A percentile compares a stretch with the other conserved stretches of the same genome.
Evolutionary conservation across 1,140 invertebrate genomes (phyloP).

Genomic region (Drosophila guanche): DNA sequence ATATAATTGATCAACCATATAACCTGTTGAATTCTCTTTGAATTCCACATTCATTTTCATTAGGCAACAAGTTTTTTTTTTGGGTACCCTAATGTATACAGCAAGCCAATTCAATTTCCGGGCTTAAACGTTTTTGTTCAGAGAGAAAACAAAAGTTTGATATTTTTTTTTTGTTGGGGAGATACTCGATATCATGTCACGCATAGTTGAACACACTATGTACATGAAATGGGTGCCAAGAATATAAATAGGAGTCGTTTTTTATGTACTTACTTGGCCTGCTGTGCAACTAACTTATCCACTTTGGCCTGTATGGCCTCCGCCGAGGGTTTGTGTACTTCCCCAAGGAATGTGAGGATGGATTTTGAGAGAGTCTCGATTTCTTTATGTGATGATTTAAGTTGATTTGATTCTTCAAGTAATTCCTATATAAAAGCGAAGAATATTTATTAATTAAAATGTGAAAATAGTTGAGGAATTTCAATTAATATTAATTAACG

Average conservation of each 20-base stretch:
- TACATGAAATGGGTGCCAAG: conserved; percentile 3
- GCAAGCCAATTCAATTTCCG: conserved; percentile 68
- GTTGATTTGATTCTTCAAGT: conserved; percentile 86
- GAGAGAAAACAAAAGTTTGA: conserved; percentile 20
- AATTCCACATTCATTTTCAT: conserved; percentile 58
- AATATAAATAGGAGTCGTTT: conserved; percentile 12
- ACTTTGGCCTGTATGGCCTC: conserved; percentile 85
- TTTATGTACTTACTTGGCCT: conserved; percentile 85
- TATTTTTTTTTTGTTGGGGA: conserved; percentile 22
- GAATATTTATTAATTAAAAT: conserved; percentile 7
- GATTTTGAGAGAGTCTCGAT: conserved; percentile 85
- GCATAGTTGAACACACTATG: conserved; percentile 48
- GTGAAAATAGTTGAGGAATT: background rate
- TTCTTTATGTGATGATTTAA: conserved; percentile 85
- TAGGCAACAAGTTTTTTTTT: conserved; percentile 46
- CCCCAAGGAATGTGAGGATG: conserved; percentile 85
- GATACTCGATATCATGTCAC: conserved; percentile 31
- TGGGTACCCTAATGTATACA: conserved; percentile 34
- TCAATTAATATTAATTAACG: conserved; percentile 3
- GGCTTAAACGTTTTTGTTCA: conserved; percentile 41
- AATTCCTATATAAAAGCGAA: conserved; percentile 85
- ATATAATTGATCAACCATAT: too few species aligned
- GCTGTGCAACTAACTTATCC: conserved; percentile 84
- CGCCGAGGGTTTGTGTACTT: conserved; percentile 85
- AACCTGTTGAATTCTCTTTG: conserved; percentile 53